Conservation (phyloP, 2,113 vertebrate genomes). For the Amphiprion percula region DNA sequence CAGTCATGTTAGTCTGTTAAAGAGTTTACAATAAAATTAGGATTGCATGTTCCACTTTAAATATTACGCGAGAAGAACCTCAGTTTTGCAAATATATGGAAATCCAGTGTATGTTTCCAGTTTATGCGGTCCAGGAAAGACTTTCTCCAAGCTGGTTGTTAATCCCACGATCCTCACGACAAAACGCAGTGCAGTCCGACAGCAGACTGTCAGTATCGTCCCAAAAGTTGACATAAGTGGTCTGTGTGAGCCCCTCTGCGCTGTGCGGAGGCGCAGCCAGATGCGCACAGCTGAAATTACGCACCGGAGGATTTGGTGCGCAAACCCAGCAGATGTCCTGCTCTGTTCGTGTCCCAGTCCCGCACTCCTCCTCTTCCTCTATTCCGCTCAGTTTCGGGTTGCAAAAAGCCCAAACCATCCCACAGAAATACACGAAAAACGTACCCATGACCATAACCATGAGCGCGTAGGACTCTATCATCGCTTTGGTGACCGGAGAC, state of each 20-base stretch:
- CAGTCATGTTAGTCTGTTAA: background rate
- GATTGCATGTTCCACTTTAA: background rate
- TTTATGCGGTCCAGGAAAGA: conserved; percentile 17
- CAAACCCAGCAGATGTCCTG: conserved; percentile 23
- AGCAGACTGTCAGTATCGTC: conserved; percentile 63
- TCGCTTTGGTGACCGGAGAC: conserved; percentile 80
- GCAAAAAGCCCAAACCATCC: conserved; percentile 87
- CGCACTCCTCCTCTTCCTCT: conserved; percentile 73
- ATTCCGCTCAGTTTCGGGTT: conserved; percentile 83
- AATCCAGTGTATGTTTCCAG: background rate
- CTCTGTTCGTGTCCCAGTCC: conserved; percentile 17
- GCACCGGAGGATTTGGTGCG: conserved; percentile 6
- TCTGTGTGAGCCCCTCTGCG: conserved; percentile 40
- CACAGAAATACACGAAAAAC: conserved; percentile 86
- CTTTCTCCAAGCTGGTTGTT: conserved; percentile 25
- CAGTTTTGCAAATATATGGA: background rate
- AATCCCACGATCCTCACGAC: conserved; percentile 48
- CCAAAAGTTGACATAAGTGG: conserved; percentile 66
- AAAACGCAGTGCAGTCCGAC: conserved; percentile 52
- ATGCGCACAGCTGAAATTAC: conserved; percentile 26
- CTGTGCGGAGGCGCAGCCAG: conserved; percentile 34
- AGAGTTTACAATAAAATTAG: conserved; percentile 16
- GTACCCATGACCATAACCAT: conserved; percentile 85
- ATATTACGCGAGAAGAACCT: too few relatives aligned
- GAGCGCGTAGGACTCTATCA: conserved; percentile 85